These are phyloP conservation scores for Apistogramma diplotaenia DNA, from an alignment of 2,113 vertebrate species.

Conservation along the genomic window DNA sequence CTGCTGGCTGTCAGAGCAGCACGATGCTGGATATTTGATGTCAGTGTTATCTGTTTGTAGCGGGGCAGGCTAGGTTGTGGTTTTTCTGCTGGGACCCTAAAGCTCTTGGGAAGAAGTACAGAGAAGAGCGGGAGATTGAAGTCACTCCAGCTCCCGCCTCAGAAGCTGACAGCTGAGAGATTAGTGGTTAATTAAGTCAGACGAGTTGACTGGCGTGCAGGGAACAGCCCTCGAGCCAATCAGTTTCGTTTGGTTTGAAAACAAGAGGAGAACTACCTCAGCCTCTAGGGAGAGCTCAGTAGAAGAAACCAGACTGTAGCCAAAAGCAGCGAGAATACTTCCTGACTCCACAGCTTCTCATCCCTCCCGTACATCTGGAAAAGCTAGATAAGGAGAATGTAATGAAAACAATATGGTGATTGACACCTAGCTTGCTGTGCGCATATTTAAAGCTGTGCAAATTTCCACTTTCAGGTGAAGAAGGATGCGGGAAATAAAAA, in stretches of 20 bases:
- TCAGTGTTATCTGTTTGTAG: constrained; percentile 13
- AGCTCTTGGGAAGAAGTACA: constrained; percentile 48
- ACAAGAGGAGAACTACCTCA: constrained; percentile 22
- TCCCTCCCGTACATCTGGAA: constrained; percentile 46
- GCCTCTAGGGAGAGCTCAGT: constrained; percentile 37
- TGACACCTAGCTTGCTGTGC: constrained; percentile 20
- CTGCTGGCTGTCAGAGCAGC: constrained; percentile 31
- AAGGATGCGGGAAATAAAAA: background rate
- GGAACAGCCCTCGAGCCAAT: constrained; percentile 60
- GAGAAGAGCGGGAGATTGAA: constrained; percentile 56
- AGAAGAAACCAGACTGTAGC: constrained; percentile 22
- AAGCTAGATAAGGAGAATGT: constrained; percentile 48
- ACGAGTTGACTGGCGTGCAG: constrained; percentile 55
- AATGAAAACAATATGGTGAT: constrained; percentile 51
- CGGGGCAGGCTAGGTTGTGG: background rate
- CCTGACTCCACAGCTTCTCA: constrained; percentile 23
- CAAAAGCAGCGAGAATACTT: constrained; percentile 38
- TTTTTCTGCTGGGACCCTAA: constrained; percentile 33
- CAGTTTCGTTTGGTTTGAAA: constrained; percentile 28
- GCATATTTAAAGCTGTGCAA: constrained; percentile 27
- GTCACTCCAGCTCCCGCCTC: constrained; percentile 64
- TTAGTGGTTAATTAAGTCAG: constrained; percentile 71
- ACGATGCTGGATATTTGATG: constrained; percentile 48
- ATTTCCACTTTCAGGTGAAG: constrained; percentile 30
- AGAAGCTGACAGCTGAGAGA: constrained; percentile 63